Evolutionary conservation across 30 jellyfish, hydroid and myxozoan genomes (phyloP), one percentile per base, ranked within the genome.

Genomic region (Catostylus mosaicus): DNA sequence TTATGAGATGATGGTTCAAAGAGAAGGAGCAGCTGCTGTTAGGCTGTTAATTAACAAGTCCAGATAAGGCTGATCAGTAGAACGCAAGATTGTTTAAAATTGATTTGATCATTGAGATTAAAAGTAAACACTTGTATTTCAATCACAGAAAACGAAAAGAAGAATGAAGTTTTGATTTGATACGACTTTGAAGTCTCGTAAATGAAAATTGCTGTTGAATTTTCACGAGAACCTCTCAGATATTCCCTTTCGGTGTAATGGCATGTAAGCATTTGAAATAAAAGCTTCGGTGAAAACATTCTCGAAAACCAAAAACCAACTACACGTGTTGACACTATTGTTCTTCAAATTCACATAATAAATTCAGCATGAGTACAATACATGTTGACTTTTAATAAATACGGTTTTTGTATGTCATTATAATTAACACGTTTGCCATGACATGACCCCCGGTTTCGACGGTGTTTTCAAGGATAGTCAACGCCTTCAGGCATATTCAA

Each of bases 401-500:
- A 50, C 63, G 63, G 20, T 50, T 50, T 23, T 50, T 50, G 14
- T 50, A 50, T 10, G 63, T 50, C 27, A 50, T 50, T 50, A 50
- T 50, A 50, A 27, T 50, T 50, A 10, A 16, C 24, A 50, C 20
- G 24, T 10, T 5, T 50, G 63, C 24, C 7, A 19, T 52, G 50
- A 65, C 77, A 31, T 8, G 57, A 65, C 77, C 77, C 77, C 77
- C 56, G 77, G 77, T 6, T 65, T 29, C 19, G 31, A 4, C n/a
- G 0, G 20, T 26, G 77, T 43, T 30, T 30, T 43, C 47, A 65
- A 37, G 54, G 77, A 30, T 30, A 65, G 77, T 65, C 77, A 65
- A 72, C 83, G 83, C 83, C 83, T 72, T 43, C 43, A 45, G 46
- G 34, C 40, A 31, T 24, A 50, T 46, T 37, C 71, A 30, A 33